These are phyloP conservation scores for Cryptus viduatorius DNA, from an alignment of 2,888 invertebrate genomes.

Conservation along the genomic window DNA sequence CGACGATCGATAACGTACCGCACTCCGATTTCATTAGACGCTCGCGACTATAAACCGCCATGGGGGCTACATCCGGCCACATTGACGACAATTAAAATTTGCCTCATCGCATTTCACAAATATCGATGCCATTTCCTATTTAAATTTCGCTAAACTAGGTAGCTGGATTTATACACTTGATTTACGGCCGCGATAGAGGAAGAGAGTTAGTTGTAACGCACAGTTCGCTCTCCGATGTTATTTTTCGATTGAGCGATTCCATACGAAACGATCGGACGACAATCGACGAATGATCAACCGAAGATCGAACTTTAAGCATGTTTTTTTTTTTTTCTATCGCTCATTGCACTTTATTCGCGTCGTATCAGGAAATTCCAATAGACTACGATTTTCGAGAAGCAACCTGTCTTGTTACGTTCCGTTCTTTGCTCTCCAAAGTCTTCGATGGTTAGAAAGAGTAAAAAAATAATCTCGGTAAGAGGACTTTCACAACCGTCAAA, in stretches of 20 bases:
- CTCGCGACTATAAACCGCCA: constrained; percentile 6
- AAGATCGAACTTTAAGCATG: background rate
- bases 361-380: constrained; percentile 12
- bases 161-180: too few relatives aligned
- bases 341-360: background rate
- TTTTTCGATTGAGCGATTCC: background rate
- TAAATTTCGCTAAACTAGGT: too few relatives aligned
- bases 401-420: background rate
- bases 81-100: background rate
- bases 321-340: too few relatives aligned
- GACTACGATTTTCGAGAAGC: background rate
- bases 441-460: background rate
- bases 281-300: background rate
- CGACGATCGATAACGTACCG: constrained; percentile 60
- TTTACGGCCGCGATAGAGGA: too few relatives aligned
- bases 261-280: background rate
- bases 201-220: too few relatives aligned
- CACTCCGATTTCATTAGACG: constrained; percentile 43
- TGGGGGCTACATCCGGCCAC: background rate
- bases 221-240: too few relatives aligned
- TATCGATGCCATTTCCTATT: background rate
- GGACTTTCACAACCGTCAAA: constrained; percentile 5
- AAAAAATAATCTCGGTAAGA: constrained; percentile 12
- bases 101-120: background rate
- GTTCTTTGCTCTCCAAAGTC: background rate